Conservation (phyloP, 2,797 vertebrate genomes). For the Parambassis ranga region DNA sequence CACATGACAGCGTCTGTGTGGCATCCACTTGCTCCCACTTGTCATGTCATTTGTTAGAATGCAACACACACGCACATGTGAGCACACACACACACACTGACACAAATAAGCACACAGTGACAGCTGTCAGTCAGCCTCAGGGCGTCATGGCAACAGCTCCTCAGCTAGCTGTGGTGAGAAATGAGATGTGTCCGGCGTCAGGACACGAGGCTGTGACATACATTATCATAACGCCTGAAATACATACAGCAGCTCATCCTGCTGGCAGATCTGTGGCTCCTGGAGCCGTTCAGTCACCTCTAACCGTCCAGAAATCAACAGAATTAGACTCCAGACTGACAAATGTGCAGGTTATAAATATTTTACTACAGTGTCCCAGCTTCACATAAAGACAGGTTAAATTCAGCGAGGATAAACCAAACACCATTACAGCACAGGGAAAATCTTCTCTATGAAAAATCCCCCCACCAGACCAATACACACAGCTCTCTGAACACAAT, state of each 20-base stretch:
- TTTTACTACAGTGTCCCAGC: no score
- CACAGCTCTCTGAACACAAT: background rate
- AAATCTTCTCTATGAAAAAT: conserved; percentile 28
- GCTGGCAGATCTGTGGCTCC: background rate
- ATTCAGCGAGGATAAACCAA: background rate
- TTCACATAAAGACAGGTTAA: no score
- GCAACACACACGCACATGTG: conserved; percentile 1
- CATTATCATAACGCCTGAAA: background rate
- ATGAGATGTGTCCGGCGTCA: conserved; percentile 20
- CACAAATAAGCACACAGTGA: conserved; percentile 22
- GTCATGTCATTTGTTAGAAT: conserved; percentile 36
- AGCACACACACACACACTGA: background rate
- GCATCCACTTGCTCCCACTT: conserved; percentile 27
- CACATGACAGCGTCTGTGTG: conserved; percentile 24
- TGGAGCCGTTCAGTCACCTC: no score
- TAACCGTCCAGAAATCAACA: no score
- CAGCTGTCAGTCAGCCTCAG: conserved; percentile 63
- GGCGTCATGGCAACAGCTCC: conserved; percentile 58
- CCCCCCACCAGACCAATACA: background rate
- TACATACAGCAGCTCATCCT: background rate
- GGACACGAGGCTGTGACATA: background rate
- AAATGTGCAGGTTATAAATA: background rate
- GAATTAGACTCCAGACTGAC: no score
- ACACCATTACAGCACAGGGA: background rate
- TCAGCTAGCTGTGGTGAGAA: conserved; percentile 14